Conservation (phyloP, 2,888 invertebrate species). For the Phengaris arion region DNA sequence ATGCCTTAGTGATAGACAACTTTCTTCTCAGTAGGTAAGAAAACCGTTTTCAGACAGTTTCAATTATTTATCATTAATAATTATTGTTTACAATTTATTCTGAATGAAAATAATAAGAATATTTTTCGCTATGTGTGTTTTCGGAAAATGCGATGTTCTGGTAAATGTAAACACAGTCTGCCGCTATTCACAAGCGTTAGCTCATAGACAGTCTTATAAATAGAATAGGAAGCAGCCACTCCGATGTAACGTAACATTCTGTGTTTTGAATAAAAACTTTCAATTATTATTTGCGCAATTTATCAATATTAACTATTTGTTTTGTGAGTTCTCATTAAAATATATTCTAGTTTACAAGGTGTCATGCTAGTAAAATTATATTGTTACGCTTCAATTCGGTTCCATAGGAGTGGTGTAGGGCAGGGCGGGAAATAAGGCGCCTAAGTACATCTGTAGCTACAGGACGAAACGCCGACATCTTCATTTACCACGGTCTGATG, state of each 20-base stretch:
- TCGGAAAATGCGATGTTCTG: conserved; percentile 12
- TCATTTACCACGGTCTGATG: not conserved
- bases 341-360: too few relatives aligned
- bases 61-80: not conserved
- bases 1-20: too few relatives aligned
- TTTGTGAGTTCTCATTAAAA: too few relatives aligned
- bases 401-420: not conserved
- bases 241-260: not conserved
- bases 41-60: not conserved
- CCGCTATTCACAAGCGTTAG: conserved; percentile 25
- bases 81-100: not conserved
- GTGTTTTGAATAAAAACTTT: conserved; percentile 8
- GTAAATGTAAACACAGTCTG: conserved; percentile 18
- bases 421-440: conserved; percentile 1
- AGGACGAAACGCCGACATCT: not conserved
- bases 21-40: too few relatives aligned
- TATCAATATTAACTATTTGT: too few relatives aligned
- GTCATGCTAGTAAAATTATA: not conserved
- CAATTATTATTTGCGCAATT: not conserved
- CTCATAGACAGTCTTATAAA: conserved; percentile 23
- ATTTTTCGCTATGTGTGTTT: not conserved
- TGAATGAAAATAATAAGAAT: conserved; percentile 22
- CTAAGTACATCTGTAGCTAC: not conserved
- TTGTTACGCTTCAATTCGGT: not conserved
- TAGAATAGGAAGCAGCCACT: conserved; percentile 23